Conservation (phyloP, 2,797 vertebrate species). For the Melanotaenia maccullochi region DNA sequence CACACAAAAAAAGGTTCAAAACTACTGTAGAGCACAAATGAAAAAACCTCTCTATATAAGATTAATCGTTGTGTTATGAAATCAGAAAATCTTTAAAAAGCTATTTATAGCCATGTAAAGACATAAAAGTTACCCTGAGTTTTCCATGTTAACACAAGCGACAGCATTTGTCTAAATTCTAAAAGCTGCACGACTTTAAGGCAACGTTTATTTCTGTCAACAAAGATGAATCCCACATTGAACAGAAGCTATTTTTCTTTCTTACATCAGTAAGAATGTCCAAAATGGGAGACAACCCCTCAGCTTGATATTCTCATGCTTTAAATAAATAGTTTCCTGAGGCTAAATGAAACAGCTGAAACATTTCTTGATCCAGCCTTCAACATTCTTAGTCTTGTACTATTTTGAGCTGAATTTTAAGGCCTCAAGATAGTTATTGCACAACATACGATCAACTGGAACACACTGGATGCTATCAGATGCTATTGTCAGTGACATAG, state of each 20-base stretch:
- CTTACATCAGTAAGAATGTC: neutral
- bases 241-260: neutral
- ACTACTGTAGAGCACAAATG: neutral
- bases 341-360: neutral
- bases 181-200: slow-evolving; percentile 3
- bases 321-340: neutral
- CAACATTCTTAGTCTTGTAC: slow-evolving; percentile 12
- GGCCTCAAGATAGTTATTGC: slow-evolving; percentile 13
- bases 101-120: neutral
- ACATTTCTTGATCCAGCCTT: slow-evolving; percentile 15
- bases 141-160: neutral
- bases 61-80: neutral
- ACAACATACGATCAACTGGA: slow-evolving; percentile 5
- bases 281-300: slow-evolving; percentile 16
- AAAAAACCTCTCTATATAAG: neutral
- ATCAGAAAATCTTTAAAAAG: neutral
- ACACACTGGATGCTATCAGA: slow-evolving; percentile 6
- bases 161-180: neutral
- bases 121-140: slow-evolving; percentile 3
- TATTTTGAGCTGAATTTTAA: slow-evolving; percentile 33
- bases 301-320: neutral
- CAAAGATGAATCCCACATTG: slow-evolving; percentile 1
- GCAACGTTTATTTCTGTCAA: neutral
- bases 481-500: slow-evolving; percentile 17
- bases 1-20: neutral